A percentile compares a stretch with the other conserved stretches of the same genome.
Evolutionary conservation across 1,140 invertebrate genomes (phyloP).

Genomic region (Wiebesia pumilae): DNA sequence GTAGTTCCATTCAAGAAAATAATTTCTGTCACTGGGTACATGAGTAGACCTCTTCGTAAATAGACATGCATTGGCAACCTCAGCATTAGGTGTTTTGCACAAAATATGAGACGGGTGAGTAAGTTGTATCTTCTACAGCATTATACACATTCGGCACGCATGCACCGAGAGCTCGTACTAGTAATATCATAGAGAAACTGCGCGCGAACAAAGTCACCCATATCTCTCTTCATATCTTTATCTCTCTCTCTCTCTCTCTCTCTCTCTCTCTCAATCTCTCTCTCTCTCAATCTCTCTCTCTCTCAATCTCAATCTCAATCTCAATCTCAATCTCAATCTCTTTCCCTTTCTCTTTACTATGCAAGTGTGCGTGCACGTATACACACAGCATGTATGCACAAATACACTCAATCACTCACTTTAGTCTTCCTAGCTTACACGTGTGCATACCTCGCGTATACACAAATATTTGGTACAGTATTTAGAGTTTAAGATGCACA

Average conservation of each 20-base stretch:
- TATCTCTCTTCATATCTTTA: neutral
- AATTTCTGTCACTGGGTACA: neutral
- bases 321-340: too few relatives aligned
- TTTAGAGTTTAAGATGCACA: slow-evolving; percentile 63
- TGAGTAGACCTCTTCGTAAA: neutral
- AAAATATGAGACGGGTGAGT: neutral
- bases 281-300: too few relatives aligned
- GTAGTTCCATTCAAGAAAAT: neutral
- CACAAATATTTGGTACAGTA: slow-evolving; percentile 44
- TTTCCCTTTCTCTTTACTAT: too few relatives aligned
- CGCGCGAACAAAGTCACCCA: neutral
- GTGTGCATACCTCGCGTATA: neutral
- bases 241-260: neutral
- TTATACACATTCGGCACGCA: neutral
- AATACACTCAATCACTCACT: neutral
- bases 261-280: neutral
- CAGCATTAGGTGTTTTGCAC: neutral
- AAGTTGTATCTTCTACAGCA: neutral
- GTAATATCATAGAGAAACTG: neutral
- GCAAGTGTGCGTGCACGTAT: too few relatives aligned
- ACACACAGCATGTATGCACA: neutral
- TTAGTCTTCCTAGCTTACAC: neutral
- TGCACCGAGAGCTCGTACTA: neutral
- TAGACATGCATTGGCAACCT: neutral
- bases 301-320: too few relatives aligned